Evolutionary conservation across 2,797 vertebrate species (phyloP).

Genomic region (Onychomys torridus): DNA sequence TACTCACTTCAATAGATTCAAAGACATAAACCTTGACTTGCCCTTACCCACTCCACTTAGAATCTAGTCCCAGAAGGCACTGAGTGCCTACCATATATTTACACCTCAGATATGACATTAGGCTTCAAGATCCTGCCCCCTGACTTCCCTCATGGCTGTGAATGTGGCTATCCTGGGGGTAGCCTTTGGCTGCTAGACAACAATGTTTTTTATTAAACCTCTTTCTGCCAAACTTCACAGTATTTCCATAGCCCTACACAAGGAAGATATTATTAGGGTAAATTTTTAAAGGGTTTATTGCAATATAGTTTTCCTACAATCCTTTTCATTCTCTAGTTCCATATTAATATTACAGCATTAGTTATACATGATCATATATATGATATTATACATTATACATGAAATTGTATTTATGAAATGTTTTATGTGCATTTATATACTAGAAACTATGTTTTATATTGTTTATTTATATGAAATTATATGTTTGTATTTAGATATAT

Average conservation of each 20-base stretch:
- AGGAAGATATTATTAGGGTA: background rate
- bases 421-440: background rate
- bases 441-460: background rate
- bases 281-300: background rate
- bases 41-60: background rate
- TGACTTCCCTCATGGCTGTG: background rate
- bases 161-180: background rate
- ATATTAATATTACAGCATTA: background rate
- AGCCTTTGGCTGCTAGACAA: background rate
- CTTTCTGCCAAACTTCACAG: background rate
- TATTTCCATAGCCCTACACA: background rate
- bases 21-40: background rate
- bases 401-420: background rate
- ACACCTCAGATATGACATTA: background rate
- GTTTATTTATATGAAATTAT: background rate
- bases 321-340: background rate
- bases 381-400: background rate
- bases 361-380: too few species aligned
- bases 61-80: background rate
- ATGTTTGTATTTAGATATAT: background rate
- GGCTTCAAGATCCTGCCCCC: background rate
- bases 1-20: slow-evolving; percentile 41
- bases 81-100: background rate
- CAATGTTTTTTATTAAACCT: background rate
- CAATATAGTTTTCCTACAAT: background rate